A percentile compares a stretch with the other conserved stretches of the same genome.
Conservation (phyloP, 2,797 vertebrate genomes). For the Danio albolineatus region DNA sequence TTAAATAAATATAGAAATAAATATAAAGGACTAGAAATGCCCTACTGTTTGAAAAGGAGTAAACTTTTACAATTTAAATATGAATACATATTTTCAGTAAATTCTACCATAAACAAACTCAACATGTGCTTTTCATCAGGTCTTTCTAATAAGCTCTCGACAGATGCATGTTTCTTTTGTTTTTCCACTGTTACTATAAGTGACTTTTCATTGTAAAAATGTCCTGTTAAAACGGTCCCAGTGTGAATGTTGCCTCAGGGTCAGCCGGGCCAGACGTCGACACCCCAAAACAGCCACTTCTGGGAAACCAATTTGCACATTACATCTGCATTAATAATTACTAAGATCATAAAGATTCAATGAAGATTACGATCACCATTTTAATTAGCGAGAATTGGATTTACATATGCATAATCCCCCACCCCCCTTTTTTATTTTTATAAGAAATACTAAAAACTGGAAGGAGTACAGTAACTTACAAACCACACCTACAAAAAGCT, state of each 20-base stretch:
- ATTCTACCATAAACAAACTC: constrained; percentile 49
- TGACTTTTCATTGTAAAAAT: constrained; percentile 43
- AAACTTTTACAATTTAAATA: not conserved
- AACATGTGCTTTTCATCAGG: constrained; percentile 77
- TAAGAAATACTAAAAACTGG: constrained; percentile 72
- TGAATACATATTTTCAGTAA: constrained; percentile 7
- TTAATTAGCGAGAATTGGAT: constrained; percentile 57
- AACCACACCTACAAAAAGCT: constrained; percentile 52
- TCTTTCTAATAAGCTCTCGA: constrained; percentile 65
- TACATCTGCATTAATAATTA: not conserved
- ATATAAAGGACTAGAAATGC: too few species aligned
- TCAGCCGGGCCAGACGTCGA: constrained; percentile 1
- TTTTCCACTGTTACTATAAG: constrained; percentile 54
- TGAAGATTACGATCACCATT: not conserved
- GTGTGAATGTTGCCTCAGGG: constrained; percentile 30
- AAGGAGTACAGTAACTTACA: not conserved
- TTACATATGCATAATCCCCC: constrained; percentile 64
- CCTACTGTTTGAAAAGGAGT: too few species aligned
- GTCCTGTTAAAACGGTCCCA: constrained; percentile 32
- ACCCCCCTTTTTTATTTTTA: constrained; percentile 66
- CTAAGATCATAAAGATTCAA: not conserved
- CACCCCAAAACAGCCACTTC: not conserved
- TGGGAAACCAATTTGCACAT: not conserved
- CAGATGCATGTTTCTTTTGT: constrained; percentile 56
- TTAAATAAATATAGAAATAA: too few species aligned